Base-by-base conservation (phyloP, 2,797 vertebrate species). In the Crocodylus rhombifer region DNA sequence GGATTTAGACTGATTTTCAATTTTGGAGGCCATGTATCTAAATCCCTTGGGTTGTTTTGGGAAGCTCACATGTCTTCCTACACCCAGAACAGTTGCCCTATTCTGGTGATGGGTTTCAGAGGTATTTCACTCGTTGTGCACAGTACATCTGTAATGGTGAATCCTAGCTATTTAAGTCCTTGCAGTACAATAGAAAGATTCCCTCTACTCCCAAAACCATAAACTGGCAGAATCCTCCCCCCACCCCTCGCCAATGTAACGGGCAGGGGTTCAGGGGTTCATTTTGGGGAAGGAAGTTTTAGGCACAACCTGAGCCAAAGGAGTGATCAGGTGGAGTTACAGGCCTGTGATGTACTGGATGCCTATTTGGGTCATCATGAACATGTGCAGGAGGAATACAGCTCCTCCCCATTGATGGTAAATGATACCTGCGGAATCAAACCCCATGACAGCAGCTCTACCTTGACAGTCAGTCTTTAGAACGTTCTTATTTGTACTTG, bases 181-280 rank as follows among this genome's bases (percentile, higher is more conserved):
- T 5, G 11, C 14, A n/a, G 28, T 28, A 64, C 64, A 30, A 15
- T 11, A 9, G 65, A 33, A 67, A 33, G 18, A 4, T 18, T 17
- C 65, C 18, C 30, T 67, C 28, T 28, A 18, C 30, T 69, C n/a
- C 10, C 65, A 69, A 5, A 12, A 17, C 30, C 28, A 13, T n/a
- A 16, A 10, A 3, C 1, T 5, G 18, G 30, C 65, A 33, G 33
- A 33, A n/a, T n/a, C n/a, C n/a, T n/a, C n/a, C n/a, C n/a, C n/a
- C n/a, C n/a, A n/a, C n/a, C n/a, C n/a, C n/a, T n/a, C n/a, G n/a
- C n/a, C n/a, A 18, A 10, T 20, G 16, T 30, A 69, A 67, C 15
- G 12, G n/a, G n/a, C 30, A 20, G 13, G 16, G 58, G 30, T 15
- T 33, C 18, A 5, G n/a, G 21, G 21, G 65, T 21, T 5, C 28